Evolutionary conservation across 1,140 invertebrate species (phyloP), one percentile per base, ranked within the genome.

Genomic region (Melitaea cinxia): DNA sequence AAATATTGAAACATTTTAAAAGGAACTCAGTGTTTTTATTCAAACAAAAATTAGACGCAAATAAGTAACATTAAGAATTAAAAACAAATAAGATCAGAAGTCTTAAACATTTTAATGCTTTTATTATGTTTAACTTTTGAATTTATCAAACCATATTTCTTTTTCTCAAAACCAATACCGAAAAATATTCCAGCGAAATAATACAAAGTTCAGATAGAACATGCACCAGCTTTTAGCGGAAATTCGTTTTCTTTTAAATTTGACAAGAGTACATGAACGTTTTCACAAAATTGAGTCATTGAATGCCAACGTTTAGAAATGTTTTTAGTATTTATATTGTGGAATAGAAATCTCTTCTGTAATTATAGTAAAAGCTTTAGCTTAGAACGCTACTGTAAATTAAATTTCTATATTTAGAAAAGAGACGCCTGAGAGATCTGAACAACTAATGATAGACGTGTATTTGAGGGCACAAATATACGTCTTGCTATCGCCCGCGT

Each of bases 201-300:
- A 21, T 45, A 45, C 12, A 24, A 45, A 23, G n/a, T 45, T 57
- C 30, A 4, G 23, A 24, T 28, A 23, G 24, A 45, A 57, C 24
- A 45, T 26, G 24, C 24, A 45, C 37, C 14, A 56, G 37, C 47
- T 62, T 57, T 57, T 53, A 39, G 10, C 24, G 53, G 37, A 28
- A 23, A 45, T 57, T 55, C 53, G 53, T 47, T 28, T 62, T 68
- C 60, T 53, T 70, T 61, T 70, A 65, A 47, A 70, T 62, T 42
- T 35, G 26, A 14, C 50, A 33, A 19, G 19, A 14, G 19, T 17
- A 53, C 42, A 23, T 23, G 19, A 47, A 47, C 19, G 42, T 26
- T 17, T 45, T 57, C 12, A 53, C 24, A 15, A 28, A 57, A 62
- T 62, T 62, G 54, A 58, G 21, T 9, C 24, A 45, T 15, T 24